phyloP scores from a whole-genome alignment of 2,797 vertebrate species.

The Chromis chromis region DNA sequence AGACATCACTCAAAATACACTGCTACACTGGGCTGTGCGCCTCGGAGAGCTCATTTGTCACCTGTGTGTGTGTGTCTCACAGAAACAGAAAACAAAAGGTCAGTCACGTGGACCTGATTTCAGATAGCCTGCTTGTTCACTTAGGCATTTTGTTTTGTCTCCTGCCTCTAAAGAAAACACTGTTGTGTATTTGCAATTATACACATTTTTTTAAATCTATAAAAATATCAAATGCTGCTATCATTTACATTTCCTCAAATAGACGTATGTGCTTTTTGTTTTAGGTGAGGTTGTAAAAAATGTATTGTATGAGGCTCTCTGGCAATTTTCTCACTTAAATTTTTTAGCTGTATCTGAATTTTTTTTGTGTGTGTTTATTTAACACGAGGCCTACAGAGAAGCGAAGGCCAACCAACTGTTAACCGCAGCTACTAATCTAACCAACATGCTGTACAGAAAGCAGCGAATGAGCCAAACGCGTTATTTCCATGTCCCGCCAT shows the following conservation, averaged over 20 bases:
- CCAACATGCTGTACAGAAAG: neutral
- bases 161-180: conserved; percentile 8
- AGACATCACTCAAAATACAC: conserved; percentile 85
- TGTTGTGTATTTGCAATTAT: no score
- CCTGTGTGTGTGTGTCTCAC: conserved; percentile 43
- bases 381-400: neutral
- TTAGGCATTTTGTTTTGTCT: conserved; percentile 59
- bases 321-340: neutral
- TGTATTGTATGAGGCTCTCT: neutral
- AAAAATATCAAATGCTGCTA: neutral
- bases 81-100: conserved; percentile 79
- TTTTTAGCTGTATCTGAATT: neutral
- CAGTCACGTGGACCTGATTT: conserved; percentile 70
- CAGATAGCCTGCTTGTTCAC: conserved; percentile 56
- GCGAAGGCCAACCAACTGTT: conserved; percentile 8
- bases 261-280: no score
- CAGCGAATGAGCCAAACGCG: neutral
- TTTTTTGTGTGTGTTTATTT: conserved; percentile 2
- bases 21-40: conserved; percentile 67
- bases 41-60: conserved; percentile 82
- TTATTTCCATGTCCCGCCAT: conserved; percentile 6
- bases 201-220: no score
- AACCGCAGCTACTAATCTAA: neutral
- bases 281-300: neutral
- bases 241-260: neutral